Evolutionary conservation across 2,113 vertebrate species (phyloP).

Genomic region (Lanius collurio): DNA sequence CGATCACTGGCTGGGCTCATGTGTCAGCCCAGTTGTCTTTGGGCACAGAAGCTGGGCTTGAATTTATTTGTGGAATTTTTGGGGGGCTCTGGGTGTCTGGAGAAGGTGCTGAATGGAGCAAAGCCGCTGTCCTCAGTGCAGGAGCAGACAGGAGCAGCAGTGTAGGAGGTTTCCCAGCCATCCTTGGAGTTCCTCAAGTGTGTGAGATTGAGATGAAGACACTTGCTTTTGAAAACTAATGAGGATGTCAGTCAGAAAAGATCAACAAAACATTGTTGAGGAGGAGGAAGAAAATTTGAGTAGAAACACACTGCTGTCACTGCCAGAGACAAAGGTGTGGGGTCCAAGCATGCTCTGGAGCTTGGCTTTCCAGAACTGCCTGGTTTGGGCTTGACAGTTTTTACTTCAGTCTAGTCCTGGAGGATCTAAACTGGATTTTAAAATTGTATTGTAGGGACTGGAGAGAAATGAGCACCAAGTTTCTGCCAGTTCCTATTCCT

Average conservation of each 20-base stretch:
- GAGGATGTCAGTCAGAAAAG: neutral
- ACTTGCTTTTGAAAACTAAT: neutral
- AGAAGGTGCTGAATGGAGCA: neutral
- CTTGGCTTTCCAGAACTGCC: neutral
- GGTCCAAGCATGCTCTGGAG: fast-evolving
- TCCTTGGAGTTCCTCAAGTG: neutral
- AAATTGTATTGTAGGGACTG: neutral
- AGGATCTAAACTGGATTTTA: neutral
- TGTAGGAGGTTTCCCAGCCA: neutral
- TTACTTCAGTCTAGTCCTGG: neutral
- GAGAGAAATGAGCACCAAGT: neutral
- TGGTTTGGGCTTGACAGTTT: neutral
- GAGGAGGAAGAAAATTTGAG: neutral
- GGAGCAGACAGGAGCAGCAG: neutral
- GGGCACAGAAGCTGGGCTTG: neutral
- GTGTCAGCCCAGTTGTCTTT: neutral
- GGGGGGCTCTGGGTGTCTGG: neutral
- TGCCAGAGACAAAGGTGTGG: neutral
- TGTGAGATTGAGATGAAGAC: neutral
- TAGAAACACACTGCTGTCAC: fast-evolving
- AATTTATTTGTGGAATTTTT: neutral
- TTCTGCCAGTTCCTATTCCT: neutral
- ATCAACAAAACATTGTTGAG: neutral
- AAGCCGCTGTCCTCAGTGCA: neutral
- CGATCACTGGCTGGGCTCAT: fast-evolving